phyloP scores from a whole-genome alignment of 1,140 invertebrate species.

The Drosophila sechellia region DNA sequence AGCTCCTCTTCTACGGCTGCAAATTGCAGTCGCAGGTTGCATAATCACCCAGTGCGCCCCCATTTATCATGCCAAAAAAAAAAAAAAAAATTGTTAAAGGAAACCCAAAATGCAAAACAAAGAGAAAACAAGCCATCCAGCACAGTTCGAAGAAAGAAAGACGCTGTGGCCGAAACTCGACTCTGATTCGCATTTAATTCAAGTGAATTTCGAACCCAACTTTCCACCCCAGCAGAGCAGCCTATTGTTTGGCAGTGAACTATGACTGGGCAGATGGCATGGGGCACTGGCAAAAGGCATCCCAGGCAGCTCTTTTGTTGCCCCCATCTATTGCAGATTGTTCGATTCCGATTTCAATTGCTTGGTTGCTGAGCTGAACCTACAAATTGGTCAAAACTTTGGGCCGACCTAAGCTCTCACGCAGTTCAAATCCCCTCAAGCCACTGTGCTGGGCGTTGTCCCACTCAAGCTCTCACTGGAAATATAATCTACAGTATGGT shows the following conservation, averaged over 20 bases:
- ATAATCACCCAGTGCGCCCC: slow-evolving; percentile 50
- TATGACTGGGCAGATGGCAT: slow-evolving; percentile 69
- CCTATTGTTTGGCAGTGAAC: slow-evolving; percentile 71
- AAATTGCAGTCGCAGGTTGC: slow-evolving; percentile 53
- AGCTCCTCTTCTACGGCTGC: slow-evolving; percentile 17
- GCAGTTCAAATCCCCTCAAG: slow-evolving; percentile 42
- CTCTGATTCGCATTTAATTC: slow-evolving; percentile 78
- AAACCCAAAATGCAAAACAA: slow-evolving; percentile 41
- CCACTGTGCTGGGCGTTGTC: slow-evolving; percentile 69
- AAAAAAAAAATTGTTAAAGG: slow-evolving; percentile 36
- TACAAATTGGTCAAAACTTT: slow-evolving; percentile 33
- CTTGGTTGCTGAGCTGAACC: slow-evolving; percentile 25
- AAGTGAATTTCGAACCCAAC: slow-evolving; percentile 72
- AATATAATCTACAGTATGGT: slow-evolving; percentile 61
- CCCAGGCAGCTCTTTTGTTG: slow-evolving; percentile 50
- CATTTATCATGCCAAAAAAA: slow-evolving; percentile 60
- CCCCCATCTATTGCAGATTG: slow-evolving; percentile 21
- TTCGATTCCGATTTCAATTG: slow-evolving; percentile 43
- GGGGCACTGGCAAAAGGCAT: slow-evolving; percentile 10
- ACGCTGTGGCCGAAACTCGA: slow-evolving; percentile 25
- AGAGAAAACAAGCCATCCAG: slow-evolving; percentile 37
- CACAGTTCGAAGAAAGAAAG: slow-evolving; percentile 35
- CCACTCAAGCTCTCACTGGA: slow-evolving; percentile 2
- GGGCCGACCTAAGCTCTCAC: slow-evolving; percentile 20
- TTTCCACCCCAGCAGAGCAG: slow-evolving; percentile 30